phyloP scores from a whole-genome alignment of 2,888 invertebrate genomes.

The Horisme vitalbata region DNA sequence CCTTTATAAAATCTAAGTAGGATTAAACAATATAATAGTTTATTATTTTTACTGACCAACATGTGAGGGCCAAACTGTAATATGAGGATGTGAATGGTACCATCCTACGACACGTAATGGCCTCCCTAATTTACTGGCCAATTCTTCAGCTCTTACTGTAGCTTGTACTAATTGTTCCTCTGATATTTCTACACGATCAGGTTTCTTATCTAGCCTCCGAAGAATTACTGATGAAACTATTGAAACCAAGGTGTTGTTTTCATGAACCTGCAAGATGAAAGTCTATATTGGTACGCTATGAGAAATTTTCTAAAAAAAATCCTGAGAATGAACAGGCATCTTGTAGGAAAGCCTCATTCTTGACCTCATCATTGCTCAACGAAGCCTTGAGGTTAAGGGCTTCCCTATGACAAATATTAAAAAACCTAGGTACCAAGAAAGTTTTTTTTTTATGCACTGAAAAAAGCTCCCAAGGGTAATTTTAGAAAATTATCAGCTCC shows the following conservation, averaged over 20 bases:
- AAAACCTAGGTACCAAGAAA: too few relatives aligned
- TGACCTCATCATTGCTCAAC: too few relatives aligned
- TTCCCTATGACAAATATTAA: too few relatives aligned
- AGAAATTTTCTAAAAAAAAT: too few relatives aligned
- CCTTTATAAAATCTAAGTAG: too few relatives aligned
- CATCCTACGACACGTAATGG: constrained; percentile 91
- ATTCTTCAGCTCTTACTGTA: constrained; percentile 85
- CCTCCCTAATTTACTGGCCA: constrained; percentile 84
- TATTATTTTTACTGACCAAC: constrained; percentile 84
- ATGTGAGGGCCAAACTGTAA: constrained; percentile 94
- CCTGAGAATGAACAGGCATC: too few relatives aligned
- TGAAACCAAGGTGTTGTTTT: constrained; percentile 83
- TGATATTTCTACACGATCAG: constrained; percentile 93
- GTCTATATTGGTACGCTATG: constrained; percentile 9
- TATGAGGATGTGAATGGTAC: constrained; percentile 96
- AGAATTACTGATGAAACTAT: constrained; percentile 90
- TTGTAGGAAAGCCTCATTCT: too few relatives aligned
- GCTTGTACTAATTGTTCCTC: constrained; percentile 91
- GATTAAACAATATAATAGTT: too few relatives aligned
- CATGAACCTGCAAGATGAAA: constrained; percentile 75
- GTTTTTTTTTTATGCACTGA: too few relatives aligned
- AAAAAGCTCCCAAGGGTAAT: too few relatives aligned
- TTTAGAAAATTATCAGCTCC: too few relatives aligned
- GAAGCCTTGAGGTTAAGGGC: too few relatives aligned
- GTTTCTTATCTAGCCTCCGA: constrained; percentile 90